Conservation (phyloP, 2,113 vertebrate species). For the Caloenas nicobarica region DNA sequence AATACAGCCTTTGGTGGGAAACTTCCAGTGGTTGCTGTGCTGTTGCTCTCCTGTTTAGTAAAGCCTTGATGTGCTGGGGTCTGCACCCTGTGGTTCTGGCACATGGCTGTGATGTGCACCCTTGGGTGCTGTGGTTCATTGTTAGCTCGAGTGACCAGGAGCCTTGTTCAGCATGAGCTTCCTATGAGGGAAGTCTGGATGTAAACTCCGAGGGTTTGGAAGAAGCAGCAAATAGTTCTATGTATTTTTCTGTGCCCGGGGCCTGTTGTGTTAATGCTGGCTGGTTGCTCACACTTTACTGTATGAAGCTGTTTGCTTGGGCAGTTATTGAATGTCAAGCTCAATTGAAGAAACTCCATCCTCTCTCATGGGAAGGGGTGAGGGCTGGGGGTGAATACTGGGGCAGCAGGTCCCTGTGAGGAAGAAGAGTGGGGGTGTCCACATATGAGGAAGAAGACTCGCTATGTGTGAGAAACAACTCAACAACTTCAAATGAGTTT, state of each 20-base stretch:
- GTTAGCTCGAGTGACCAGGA: not conserved
- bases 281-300: accelerated
- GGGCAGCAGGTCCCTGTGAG: not conserved
- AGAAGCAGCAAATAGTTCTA: not conserved
- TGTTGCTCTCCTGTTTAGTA: not conserved
- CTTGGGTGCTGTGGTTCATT: not conserved
- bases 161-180: not conserved
- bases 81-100: not conserved
- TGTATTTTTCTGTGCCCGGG: accelerated
- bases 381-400: not conserved
- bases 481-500: not conserved
- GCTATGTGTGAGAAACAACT: not conserved
- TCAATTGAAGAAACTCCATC: not conserved
- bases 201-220: not conserved
- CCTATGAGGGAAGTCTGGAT: too few relatives aligned
- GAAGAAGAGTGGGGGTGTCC: not conserved
- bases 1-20: accelerated
- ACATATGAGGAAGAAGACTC: not conserved
- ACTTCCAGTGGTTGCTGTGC: accelerated
- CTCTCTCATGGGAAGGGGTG: too few relatives aligned
- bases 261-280: not conserved
- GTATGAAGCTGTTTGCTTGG: not conserved
- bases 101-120: accelerated
- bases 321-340: not conserved
- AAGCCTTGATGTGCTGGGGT: accelerated